A percentile compares a stretch with the other conserved stretches of the same genome.
Conservation (phyloP, 2,113 vertebrate genomes). For the Fukomys damarensis region DNA sequence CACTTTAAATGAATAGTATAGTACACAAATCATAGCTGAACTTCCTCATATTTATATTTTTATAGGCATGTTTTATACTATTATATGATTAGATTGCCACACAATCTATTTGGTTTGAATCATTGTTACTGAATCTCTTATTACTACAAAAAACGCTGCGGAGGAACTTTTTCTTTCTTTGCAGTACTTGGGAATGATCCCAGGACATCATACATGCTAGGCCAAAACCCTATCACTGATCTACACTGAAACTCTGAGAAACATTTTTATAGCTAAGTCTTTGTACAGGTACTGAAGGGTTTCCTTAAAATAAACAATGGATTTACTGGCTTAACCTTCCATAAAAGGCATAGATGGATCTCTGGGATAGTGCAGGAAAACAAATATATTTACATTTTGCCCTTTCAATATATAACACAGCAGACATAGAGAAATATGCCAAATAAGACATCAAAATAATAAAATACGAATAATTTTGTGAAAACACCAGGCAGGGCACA, state of each 20-base stretch:
- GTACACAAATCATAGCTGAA: background rate
- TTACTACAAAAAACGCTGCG: background rate
- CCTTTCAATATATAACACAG: background rate
- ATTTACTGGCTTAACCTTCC: background rate
- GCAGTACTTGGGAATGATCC: background rate
- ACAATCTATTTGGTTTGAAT: background rate
- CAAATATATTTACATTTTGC: background rate
- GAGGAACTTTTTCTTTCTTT: background rate
- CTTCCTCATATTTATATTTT: background rate
- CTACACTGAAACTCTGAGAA: background rate
- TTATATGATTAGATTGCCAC: background rate
- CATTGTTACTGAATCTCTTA: background rate
- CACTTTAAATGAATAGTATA: background rate
- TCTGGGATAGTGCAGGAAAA: background rate
- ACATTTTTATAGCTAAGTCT: background rate
- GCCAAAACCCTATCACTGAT: background rate
- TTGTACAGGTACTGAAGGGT: conserved; percentile 14
- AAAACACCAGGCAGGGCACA: background rate
- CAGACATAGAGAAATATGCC: background rate
- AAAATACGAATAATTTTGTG: background rate
- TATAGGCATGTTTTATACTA: background rate
- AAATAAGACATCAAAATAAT: background rate
- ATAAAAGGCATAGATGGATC: background rate
- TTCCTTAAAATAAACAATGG: conserved; percentile 18
- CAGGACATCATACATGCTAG: background rate